Conservation (phyloP, 1,140 invertebrate genomes). For the Amyelois transitella region DNA sequence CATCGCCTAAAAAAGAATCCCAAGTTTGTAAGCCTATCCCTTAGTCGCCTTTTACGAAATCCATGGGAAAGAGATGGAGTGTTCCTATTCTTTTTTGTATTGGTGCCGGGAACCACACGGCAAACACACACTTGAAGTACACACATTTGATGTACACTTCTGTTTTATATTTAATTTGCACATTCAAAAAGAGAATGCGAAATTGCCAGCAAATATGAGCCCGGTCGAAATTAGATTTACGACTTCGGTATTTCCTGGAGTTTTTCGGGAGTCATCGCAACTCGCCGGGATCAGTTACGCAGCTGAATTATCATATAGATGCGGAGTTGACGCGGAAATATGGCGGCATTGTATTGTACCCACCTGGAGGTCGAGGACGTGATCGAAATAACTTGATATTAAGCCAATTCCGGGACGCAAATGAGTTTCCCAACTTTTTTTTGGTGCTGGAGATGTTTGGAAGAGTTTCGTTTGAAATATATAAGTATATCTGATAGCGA, state of each 20-base stretch:
- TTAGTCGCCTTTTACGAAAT: too few species aligned
- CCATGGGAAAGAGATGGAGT: too few species aligned
- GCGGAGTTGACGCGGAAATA: conserved; percentile 9
- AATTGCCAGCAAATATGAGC: background rate
- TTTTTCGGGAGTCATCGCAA: conserved; percentile 8
- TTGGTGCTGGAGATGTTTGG: background rate
- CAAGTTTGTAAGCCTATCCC: too few species aligned
- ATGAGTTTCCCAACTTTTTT: background rate
- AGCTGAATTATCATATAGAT: conserved; percentile 13
- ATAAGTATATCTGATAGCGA: too few species aligned
- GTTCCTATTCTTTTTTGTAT: too few species aligned
- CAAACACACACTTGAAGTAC: too few species aligned
- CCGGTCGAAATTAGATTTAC: conserved; percentile 10
- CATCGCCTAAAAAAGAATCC: too few species aligned
- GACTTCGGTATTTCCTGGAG: conserved; percentile 5
- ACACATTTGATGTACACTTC: too few species aligned
- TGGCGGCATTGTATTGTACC: conserved; percentile 1
- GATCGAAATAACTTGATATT: conserved; percentile 6
- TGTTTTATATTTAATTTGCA: background rate
- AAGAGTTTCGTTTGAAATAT: too few species aligned
- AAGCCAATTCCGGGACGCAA: background rate
- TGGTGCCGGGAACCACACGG: too few species aligned
- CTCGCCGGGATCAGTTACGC: conserved; percentile 4
- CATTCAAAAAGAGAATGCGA: background rate
- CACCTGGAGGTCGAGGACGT: conserved; percentile 4